Conservation (phyloP, 2,888 invertebrate genomes). For the Drosophila atripex region DNA sequence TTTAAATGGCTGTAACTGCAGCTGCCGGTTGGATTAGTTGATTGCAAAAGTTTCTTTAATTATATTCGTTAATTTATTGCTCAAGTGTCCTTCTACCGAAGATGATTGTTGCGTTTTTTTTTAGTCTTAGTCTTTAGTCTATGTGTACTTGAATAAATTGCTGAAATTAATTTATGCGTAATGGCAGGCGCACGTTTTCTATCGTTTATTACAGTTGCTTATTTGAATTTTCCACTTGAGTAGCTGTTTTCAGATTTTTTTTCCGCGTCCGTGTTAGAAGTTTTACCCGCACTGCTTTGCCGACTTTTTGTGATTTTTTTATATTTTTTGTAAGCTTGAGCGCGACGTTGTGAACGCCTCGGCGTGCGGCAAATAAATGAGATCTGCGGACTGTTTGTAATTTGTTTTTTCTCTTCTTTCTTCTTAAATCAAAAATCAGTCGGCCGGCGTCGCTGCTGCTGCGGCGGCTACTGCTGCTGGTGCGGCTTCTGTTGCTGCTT, state of each 20-base stretch:
- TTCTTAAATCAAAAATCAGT: conserved; percentile 78
- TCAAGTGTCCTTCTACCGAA: conserved; percentile 46
- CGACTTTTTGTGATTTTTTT: conserved; percentile 11
- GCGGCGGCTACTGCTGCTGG: conserved; percentile 10
- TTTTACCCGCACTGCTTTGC: conserved; percentile 43
- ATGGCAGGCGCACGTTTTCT: conserved; percentile 25
- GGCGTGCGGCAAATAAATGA: conserved; percentile 83
- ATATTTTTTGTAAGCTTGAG: conserved; percentile 20
- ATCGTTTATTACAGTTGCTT: conserved; percentile 21
- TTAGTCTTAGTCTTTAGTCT: conserved; percentile 1
- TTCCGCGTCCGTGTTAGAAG: conserved; percentile 10
- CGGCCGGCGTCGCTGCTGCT: conserved; percentile 34
- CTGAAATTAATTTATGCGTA: conserved; percentile 26
- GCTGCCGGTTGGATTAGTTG: conserved; percentile 34
- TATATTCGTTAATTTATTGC: conserved; percentile 35
- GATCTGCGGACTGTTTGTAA: conserved; percentile 81
- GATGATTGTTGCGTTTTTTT: conserved; percentile 24
- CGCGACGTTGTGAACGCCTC: conserved; percentile 81
- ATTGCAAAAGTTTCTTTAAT: conserved; percentile 31
- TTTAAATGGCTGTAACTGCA: conserved; percentile 51
- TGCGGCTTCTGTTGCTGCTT: conserved; percentile 16
- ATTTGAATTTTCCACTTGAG: conserved; percentile 17
- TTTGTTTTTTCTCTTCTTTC: conserved; percentile 81
- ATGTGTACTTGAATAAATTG: conserved; percentile 33
- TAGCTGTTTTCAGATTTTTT: conserved; percentile 12